Conservation (phyloP, 2,113 vertebrate genomes). For the Pachyramphus minor region DNA sequence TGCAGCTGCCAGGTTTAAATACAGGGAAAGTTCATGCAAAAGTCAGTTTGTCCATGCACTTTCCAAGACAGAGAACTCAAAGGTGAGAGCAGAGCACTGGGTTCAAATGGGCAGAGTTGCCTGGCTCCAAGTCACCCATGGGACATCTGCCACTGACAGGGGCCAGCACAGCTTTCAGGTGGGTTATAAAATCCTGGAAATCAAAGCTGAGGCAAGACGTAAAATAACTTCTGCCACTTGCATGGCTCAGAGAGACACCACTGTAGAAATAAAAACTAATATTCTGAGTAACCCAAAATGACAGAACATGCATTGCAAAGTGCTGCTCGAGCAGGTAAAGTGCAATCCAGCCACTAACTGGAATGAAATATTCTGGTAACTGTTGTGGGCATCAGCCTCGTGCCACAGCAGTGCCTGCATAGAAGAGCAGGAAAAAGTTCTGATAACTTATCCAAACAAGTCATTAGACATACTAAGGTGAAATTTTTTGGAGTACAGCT, state of each 20-base stretch:
- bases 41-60: background rate
- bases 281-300: conserved; percentile 23
- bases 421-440: background rate
- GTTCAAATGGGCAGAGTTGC: background rate
- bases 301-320: conserved; percentile 13
- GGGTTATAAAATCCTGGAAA: background rate
- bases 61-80: background rate
- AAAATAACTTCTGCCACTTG: conserved; percentile 26
- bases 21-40: background rate
- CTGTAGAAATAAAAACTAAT: conserved; percentile 31
- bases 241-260: background rate
- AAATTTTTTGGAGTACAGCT: background rate
- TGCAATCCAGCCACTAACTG: background rate
- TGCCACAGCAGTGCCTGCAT: background rate
- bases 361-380: background rate
- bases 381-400: background rate
- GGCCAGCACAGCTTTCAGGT: background rate
- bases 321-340: conserved; percentile 7
- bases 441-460: background rate
- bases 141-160: background rate
- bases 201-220: conserved; percentile 9
- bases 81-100: background rate
- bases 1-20: background rate
- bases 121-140: background rate
- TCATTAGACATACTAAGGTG: background rate